Evolutionary conservation across 1,140 invertebrate genomes (phyloP).

Genomic region (Aethina tumida): DNA sequence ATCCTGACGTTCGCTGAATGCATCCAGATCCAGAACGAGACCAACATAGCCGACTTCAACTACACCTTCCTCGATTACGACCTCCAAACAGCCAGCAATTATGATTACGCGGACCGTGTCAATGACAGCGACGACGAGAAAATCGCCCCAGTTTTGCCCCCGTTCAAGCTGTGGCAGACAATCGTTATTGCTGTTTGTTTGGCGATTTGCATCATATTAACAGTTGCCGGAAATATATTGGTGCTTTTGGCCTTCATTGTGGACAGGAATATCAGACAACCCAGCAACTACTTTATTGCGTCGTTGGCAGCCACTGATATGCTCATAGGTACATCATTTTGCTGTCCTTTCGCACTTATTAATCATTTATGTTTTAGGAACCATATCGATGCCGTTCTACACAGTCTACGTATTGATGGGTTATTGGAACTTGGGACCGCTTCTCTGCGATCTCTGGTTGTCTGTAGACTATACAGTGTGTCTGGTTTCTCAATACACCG

Average conservation of each 20-base stretch:
- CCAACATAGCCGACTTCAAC: conserved; percentile 18
- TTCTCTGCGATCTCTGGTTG: conserved; percentile 97
- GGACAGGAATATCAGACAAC: conserved; percentile 93
- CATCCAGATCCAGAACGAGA: conserved; percentile 42
- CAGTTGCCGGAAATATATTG: conserved; percentile 91
- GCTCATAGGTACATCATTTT: conserved; percentile 80
- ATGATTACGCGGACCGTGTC: conserved; percentile 6
- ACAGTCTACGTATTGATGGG: conserved; percentile 93
- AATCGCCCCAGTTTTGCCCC: conserved; percentile 56
- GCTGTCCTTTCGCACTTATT: background rate
- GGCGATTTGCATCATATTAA: conserved; percentile 81
- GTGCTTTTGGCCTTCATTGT: conserved; percentile 95
- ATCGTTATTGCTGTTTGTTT: conserved; percentile 85
- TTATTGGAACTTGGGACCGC: conserved; percentile 92
- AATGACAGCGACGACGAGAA: conserved; percentile 21
- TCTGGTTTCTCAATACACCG: conserved; percentile 97
- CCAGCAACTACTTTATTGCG: conserved; percentile 99
- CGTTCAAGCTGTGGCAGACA: conserved; percentile 85
- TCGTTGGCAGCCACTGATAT: conserved; percentile 96
- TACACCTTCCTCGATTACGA: conserved; percentile 22
- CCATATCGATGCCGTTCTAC: conserved; percentile 91
- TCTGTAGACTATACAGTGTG: conserved; percentile 99
- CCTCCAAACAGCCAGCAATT: conserved; percentile 13
- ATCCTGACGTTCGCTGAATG: conserved; percentile 49
- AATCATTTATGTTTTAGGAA: conserved; percentile 51